These are phyloP conservation scores for Oreochromis spilurus DNA, from an alignment of 2,113 vertebrate species.

Conservation along the genomic window DNA sequence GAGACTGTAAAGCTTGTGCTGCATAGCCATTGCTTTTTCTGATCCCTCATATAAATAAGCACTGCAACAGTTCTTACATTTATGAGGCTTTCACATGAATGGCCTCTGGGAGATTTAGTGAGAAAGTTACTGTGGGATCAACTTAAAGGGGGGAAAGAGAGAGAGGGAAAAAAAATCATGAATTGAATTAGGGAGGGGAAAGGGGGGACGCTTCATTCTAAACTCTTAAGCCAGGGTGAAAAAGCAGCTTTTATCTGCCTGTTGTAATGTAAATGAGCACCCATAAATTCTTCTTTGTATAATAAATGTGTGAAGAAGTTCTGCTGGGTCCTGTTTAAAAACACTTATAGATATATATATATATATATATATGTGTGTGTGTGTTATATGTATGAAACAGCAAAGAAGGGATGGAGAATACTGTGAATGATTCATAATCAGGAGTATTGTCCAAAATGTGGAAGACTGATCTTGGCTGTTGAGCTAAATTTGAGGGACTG, in stretches of 20 bases:
- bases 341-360: neutral
- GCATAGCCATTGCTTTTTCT: slow-evolving; percentile 12
- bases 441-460: neutral
- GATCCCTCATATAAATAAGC: slow-evolving; percentile 44
- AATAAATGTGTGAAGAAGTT: slow-evolving; percentile 38
- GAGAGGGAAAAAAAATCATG: slow-evolving; percentile 32
- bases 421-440: neutral
- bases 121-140: slow-evolving; percentile 8
- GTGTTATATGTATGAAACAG: neutral
- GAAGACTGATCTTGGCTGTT: neutral
- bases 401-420: neutral
- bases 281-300: slow-evolving; percentile 32
- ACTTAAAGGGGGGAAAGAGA: neutral
- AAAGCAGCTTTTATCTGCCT: slow-evolving; percentile 43
- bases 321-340: slow-evolving; percentile 5
- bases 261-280: slow-evolving; percentile 67
- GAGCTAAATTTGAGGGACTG: neutral
- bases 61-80: slow-evolving; percentile 22
- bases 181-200: slow-evolving; percentile 53
- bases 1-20: neutral
- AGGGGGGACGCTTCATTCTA: slow-evolving; percentile 47
- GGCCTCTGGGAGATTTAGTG: slow-evolving; percentile 14
- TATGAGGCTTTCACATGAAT: slow-evolving; percentile 48
- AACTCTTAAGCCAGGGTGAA: slow-evolving; percentile 41
- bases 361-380: neutral